Conservation (phyloP, 2,888 invertebrate species). For the Vandiemenella viatica region DNA sequence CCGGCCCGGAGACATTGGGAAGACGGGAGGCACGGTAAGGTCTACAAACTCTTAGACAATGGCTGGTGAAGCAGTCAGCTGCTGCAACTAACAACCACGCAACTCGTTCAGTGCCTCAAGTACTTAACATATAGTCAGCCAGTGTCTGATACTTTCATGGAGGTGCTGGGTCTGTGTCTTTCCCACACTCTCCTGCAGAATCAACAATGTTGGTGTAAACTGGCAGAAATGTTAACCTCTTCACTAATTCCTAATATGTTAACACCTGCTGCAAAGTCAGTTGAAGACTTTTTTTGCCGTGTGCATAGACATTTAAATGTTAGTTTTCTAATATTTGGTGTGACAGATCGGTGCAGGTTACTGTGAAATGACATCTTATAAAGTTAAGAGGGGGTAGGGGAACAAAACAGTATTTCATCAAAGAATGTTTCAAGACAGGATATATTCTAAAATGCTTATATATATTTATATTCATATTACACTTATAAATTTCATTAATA, state of each 20-base stretch:
- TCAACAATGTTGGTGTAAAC: not conserved
- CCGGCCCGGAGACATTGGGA: conserved; percentile 54
- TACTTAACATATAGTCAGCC: not conserved
- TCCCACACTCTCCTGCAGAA: not conserved
- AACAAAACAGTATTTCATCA: too few relatives aligned
- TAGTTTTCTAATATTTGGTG: not conserved
- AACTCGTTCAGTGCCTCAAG: not conserved
- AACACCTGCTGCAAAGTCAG: not conserved
- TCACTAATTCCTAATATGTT: too few relatives aligned
- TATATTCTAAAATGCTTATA: too few relatives aligned
- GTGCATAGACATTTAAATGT: not conserved
- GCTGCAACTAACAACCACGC: not conserved
- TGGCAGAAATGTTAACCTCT: not conserved
- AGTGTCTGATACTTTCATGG: too few relatives aligned
- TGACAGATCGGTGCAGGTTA: too few relatives aligned
- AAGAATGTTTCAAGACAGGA: too few relatives aligned
- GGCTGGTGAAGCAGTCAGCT: not conserved
- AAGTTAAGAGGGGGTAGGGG: too few relatives aligned
- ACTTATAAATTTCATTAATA: too few relatives aligned
- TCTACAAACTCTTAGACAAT: conserved; percentile 15
- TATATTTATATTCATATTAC: too few relatives aligned
- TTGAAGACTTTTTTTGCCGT: not conserved
- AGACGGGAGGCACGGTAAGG: conserved; percentile 66
- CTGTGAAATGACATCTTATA: too few relatives aligned
- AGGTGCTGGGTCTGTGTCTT: not conserved